These are phyloP conservation scores for Drosophila setosimentum DNA, from an alignment of 2,888 invertebrate genomes.

Conservation along the genomic window DNA sequence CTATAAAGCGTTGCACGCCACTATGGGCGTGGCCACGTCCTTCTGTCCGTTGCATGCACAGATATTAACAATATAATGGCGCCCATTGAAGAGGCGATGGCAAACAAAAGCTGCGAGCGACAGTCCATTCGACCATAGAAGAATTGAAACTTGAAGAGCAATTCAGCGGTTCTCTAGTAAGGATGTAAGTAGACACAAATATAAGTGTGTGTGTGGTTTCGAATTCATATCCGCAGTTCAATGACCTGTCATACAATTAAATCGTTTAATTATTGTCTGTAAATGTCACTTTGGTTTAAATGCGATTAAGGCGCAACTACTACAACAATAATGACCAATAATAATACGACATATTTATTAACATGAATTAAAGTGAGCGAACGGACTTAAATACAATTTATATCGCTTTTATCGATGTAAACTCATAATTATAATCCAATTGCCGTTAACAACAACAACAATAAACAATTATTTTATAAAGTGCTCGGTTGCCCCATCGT, in stretches of 20 bases:
- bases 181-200: not conserved
- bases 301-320: slow-evolving; percentile 55
- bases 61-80: slow-evolving; percentile 62
- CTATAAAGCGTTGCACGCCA: slow-evolving; percentile 24
- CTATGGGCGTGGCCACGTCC: slow-evolving; percentile 32
- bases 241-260: slow-evolving; percentile 63
- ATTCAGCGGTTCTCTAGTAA: slow-evolving; percentile 36
- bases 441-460: slow-evolving; percentile 51
- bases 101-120: slow-evolving; percentile 58
- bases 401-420: slow-evolving; percentile 74
- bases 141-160: slow-evolving; percentile 29
- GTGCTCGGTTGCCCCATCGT: slow-evolving; percentile 35
- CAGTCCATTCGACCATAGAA: slow-evolving; percentile 10
- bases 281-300: slow-evolving; percentile 69
- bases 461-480: slow-evolving; percentile 69
- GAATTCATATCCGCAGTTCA: slow-evolving; percentile 39
- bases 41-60: slow-evolving; percentile 39
- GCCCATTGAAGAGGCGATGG: slow-evolving; percentile 37
- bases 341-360: slow-evolving; percentile 57
- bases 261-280: slow-evolving; percentile 68
- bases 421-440: slow-evolving; percentile 74
- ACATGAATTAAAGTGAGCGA: slow-evolving; percentile 52
- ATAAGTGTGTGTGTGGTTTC: slow-evolving; percentile 7
- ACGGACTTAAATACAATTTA: slow-evolving; percentile 69
- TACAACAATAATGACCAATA: slow-evolving; percentile 65